Conservation (phyloP, 2,797 vertebrate species). For the Hypotaenidia okinawae region DNA sequence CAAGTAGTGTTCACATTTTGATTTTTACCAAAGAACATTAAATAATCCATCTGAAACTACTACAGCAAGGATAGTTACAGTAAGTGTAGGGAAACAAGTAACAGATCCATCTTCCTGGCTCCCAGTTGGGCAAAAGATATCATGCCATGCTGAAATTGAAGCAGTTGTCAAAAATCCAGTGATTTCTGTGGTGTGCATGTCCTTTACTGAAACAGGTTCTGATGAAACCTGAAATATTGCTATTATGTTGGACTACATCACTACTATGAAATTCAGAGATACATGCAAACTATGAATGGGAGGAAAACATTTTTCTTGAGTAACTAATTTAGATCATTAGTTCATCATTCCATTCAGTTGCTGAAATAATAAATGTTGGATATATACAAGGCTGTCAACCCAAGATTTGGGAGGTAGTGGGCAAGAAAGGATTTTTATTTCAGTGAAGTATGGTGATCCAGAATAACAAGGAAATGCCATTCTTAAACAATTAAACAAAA, state of each 20-base stretch:
- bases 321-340: not conserved
- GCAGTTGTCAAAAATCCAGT: not conserved
- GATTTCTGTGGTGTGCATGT: not conserved
- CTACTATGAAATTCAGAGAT: not conserved
- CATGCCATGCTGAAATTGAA: not conserved
- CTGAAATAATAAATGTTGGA: not conserved
- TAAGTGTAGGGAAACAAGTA: not conserved
- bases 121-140: not conserved
- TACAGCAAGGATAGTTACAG: not conserved
- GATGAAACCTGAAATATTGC: not conserved
- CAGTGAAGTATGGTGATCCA: not conserved
- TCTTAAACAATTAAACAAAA: not conserved
- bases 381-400: not conserved
- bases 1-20: not conserved
- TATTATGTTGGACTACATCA: not conserved
- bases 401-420: not conserved
- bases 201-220: not conserved
- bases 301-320: not conserved
- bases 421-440: not conserved
- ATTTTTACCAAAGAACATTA: not conserved
- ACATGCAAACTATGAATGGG: not conserved
- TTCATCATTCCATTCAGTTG: not conserved
- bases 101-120: not conserved
- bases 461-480: not conserved
- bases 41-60: not conserved